phyloP scores from a whole-genome alignment of 1,140 invertebrate genomes.

The Heliconius congener region DNA sequence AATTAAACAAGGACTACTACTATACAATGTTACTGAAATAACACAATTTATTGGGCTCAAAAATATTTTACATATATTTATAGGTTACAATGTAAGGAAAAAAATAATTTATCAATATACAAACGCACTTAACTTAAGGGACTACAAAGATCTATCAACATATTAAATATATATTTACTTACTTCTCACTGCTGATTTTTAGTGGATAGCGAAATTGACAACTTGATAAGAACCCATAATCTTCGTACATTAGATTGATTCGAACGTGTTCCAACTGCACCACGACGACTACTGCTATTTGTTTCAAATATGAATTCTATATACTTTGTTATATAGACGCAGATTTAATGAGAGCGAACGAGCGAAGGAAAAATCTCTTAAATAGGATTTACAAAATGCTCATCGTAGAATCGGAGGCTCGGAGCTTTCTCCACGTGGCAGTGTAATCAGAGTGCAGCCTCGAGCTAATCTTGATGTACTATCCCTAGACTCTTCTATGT shows the following conservation, averaged over 20 bases:
- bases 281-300: neutral
- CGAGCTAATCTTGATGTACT: slow-evolving; percentile 74
- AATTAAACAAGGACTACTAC: slow-evolving; percentile 33
- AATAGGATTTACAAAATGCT: slow-evolving; percentile 56
- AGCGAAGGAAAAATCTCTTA: slow-evolving; percentile 34
- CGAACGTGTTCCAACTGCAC: neutral
- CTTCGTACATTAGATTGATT: neutral
- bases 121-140: too few species aligned
- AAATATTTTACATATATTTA: slow-evolving; percentile 1
- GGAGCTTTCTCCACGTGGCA: slow-evolving; percentile 61
- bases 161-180: neutral
- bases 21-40: slow-evolving; percentile 51
- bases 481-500: slow-evolving; percentile 57
- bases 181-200: neutral
- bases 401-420: slow-evolving; percentile 59
- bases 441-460: slow-evolving; percentile 71
- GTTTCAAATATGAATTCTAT: neutral
- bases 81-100: neutral
- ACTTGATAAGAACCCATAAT: neutral
- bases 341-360: slow-evolving; percentile 32
- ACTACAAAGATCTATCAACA: too few species aligned
- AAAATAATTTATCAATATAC: too few species aligned
- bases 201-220: neutral
- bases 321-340: slow-evolving; percentile 3
- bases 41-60: slow-evolving; percentile 51